A percentile compares a stretch with the other conserved stretches of the same genome.
These are phyloP conservation scores for Oxycera nigricornis DNA, from an alignment of 2,888 invertebrate species.

Conservation along the genomic window DNA sequence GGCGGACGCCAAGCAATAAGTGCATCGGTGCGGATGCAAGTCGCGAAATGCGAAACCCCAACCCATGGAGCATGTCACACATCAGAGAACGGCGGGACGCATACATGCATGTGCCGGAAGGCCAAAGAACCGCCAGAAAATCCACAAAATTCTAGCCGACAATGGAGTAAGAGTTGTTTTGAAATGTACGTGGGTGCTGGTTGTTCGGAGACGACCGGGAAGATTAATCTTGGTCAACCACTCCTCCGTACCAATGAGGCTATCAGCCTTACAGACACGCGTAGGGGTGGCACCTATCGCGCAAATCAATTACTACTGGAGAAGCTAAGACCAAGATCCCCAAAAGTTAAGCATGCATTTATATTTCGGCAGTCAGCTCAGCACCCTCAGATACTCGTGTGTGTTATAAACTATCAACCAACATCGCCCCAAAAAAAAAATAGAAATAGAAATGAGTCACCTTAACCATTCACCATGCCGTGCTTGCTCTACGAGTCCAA, in stretches of 20 bases:
- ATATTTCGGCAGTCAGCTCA: too few relatives aligned
- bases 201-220: not conserved
- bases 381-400: too few relatives aligned
- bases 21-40: slow-evolving; percentile 38
- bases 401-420: too few relatives aligned
- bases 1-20: not conserved
- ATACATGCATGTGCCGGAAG: slow-evolving; percentile 13
- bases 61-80: slow-evolving; percentile 1
- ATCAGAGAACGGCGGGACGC: slow-evolving; percentile 3
- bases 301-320: too few relatives aligned
- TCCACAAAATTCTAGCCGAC: slow-evolving; percentile 28
- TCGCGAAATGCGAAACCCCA: slow-evolving; percentile 22
- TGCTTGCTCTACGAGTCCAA: too few relatives aligned
- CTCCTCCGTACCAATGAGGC: not conserved
- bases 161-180: not conserved
- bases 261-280: not conserved
- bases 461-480: too few relatives aligned
- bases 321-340: too few relatives aligned
- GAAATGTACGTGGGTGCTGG: not conserved
- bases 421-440: too few relatives aligned
- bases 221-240: slow-evolving; percentile 9
- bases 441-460: too few relatives aligned
- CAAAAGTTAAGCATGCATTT: too few relatives aligned
- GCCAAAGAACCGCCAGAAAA: slow-evolving; percentile 29
- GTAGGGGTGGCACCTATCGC: too few relatives aligned